Evolutionary conservation across 2,888 invertebrate species (phyloP), one percentile per base, ranked within the genome.

Genomic region (Agriotes lineatus): DNA sequence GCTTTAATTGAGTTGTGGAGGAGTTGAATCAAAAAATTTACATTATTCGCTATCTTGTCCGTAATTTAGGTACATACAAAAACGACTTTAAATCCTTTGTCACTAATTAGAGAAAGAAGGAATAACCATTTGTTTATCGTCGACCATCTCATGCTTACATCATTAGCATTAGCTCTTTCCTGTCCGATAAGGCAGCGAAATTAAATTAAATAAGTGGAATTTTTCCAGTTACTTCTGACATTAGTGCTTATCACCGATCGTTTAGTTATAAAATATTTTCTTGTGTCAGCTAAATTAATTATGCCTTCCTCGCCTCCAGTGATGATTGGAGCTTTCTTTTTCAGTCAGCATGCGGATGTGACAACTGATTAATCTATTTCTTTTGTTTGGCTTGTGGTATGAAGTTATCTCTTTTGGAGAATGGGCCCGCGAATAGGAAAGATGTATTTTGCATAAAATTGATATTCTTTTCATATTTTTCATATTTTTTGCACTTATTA

Each of bases 201-300:
- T 44, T 44, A 44, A 44, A 44, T 44, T 44, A 44, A 44, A 4
- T 19, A 18, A 18, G 10, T 19, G 18, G n/a, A n/a, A n/a, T 19
- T 44, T 19, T 19, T 10, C 18, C 18, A 44, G 18, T 44, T 44
- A 44, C 19, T 44, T 4, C 16, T 1, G 19, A 18, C 44, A 44
- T 44, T 44, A 44, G 10, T 44, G 18, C 19, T 44, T 44, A 44
- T 44, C 19, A 44, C 20, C 20, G 3, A 44, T 16, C 18, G 16
- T 14, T 44, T 44, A 44, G 18, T 44, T 44, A 44, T 44, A 44
- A 44, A 44, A 44, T 44, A 19, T 44, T 44, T 44, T 19, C 44
- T 10, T 9, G 20, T 16, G 16, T 42, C 42, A 12, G 9, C 42
- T 44, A 44, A 44, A 44, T 44, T 44, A 44, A 44, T 44, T 44